These are phyloP conservation scores for Drosophila suboccidentalis DNA, from an alignment of 2,888 invertebrate species.

Conservation along the genomic window DNA sequence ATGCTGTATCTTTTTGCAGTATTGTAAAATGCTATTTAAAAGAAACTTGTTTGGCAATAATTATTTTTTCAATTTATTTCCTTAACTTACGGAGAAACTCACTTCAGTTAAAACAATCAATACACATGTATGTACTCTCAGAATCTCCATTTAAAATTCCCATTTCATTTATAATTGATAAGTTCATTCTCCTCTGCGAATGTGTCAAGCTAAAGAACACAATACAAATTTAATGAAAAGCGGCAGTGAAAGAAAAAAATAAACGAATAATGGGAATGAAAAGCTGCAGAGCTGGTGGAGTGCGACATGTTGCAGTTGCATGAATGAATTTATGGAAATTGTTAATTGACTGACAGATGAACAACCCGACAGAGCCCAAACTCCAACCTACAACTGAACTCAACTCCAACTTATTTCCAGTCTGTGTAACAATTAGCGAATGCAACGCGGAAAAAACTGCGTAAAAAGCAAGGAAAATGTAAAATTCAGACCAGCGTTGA, in stretches of 20 bases:
- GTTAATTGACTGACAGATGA: slow-evolving; percentile 71
- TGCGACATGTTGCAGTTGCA: slow-evolving; percentile 41
- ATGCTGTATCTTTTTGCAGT: not conserved
- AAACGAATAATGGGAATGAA: slow-evolving; percentile 13
- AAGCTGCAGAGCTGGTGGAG: slow-evolving; percentile 5
- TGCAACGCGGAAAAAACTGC: slow-evolving; percentile 49
- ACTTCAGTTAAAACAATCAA: slow-evolving; percentile 11
- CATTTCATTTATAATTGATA: slow-evolving; percentile 47
- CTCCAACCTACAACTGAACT: not conserved
- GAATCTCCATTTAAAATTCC: not conserved
- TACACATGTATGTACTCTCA: not conserved
- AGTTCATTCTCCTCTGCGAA: slow-evolving; percentile 20
- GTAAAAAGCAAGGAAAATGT: slow-evolving; percentile 16
- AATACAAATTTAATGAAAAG: slow-evolving; percentile 46
- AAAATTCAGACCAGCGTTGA: slow-evolving; percentile 24
- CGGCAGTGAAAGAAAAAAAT: slow-evolving; percentile 20
- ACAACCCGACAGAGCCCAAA: slow-evolving; percentile 30
- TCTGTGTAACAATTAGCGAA: slow-evolving; percentile 53
- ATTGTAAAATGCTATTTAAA: not conserved
- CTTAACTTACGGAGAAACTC: not conserved
- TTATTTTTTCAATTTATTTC: slow-evolving; percentile 11
- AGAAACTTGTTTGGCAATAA: not conserved
- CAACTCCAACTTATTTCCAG: slow-evolving; percentile 13
- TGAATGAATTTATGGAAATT: slow-evolving; percentile 68
- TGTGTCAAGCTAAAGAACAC: slow-evolving; percentile 29